phyloP scores from a whole-genome alignment of 2,888 invertebrate genomes.

The Teinopalpus imperialis region DNA sequence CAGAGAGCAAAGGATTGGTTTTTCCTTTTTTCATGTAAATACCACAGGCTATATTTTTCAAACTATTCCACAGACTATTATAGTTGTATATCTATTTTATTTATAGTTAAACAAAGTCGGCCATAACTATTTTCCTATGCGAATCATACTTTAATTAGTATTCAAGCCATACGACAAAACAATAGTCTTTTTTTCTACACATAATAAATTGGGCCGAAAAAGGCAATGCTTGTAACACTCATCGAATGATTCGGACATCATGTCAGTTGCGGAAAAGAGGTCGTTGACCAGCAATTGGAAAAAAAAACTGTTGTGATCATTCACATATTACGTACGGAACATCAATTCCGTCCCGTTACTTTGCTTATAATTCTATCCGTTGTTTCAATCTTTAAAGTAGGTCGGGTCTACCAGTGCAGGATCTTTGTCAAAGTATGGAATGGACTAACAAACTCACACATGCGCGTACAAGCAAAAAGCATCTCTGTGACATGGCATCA shows the following conservation, averaged over 20 bases:
- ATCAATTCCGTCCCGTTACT: conserved; percentile 14
- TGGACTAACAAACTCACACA: conserved; percentile 9
- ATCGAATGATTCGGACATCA: conserved; percentile 35
- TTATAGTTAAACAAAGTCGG: background rate
- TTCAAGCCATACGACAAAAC: conserved; percentile 44
- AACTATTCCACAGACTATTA: no score
- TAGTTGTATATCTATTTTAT: no score
- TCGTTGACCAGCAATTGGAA: conserved; percentile 31
- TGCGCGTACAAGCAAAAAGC: background rate
- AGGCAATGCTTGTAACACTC: conserved; percentile 42
- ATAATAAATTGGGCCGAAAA: conserved; percentile 50
- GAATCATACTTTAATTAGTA: conserved; percentile 35
- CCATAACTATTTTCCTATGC: conserved; percentile 13
- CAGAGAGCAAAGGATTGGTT: no score
- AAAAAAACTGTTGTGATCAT: conserved; percentile 19
- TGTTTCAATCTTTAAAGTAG: conserved; percentile 8
- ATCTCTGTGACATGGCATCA: no score
- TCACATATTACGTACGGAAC: conserved; percentile 13
- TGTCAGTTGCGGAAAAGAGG: conserved; percentile 28
- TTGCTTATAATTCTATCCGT: conserved; percentile 15
- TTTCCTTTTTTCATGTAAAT: no score
- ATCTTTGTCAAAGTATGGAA: no score
- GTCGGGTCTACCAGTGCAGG: no score
- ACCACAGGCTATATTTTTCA: no score
- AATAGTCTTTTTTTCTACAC: conserved; percentile 44